These are phyloP conservation scores for Lepidochrysops patricia DNA, from an alignment of 2,888 invertebrate genomes.

Conservation along the genomic window DNA sequence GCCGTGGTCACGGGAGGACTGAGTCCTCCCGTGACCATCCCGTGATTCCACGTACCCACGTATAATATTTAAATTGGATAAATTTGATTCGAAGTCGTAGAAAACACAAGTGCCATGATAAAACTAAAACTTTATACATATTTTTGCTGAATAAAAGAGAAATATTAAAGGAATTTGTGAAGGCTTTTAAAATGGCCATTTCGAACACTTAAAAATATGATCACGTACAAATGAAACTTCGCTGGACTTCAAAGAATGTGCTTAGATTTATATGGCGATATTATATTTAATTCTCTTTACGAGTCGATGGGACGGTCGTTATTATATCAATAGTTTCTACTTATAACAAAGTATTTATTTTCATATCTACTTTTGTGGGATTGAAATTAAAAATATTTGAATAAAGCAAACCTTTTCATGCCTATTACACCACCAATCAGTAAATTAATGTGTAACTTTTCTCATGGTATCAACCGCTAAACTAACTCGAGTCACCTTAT, in stretches of 20 bases:
- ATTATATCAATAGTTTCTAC: too few species aligned
- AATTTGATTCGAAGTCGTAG: not conserved
- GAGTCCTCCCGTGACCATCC: too few species aligned
- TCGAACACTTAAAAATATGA: slow-evolving; percentile 2
- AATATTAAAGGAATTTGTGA: not conserved
- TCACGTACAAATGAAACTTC: slow-evolving; percentile 5
- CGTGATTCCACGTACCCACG: too few species aligned
- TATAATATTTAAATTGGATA: not conserved
- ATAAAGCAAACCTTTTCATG: too few species aligned
- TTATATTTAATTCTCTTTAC: slow-evolving; percentile 1
- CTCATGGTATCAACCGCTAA: too few species aligned
- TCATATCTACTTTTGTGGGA: too few species aligned
- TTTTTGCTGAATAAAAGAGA: not conserved
- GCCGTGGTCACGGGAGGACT: too few species aligned
- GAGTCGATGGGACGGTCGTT: not conserved
- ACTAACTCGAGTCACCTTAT: too few species aligned
- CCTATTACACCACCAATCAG: too few species aligned
- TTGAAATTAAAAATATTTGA: too few species aligned
- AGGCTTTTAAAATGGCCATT: slow-evolving; percentile 11
- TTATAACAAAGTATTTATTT: too few species aligned
- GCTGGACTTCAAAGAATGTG: not conserved
- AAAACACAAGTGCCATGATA: not conserved
- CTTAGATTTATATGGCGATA: not conserved
- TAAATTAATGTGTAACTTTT: too few species aligned
- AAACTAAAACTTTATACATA: not conserved